Conservation (phyloP, 1,140 invertebrate species). For the Trissolcus basalis region DNA sequence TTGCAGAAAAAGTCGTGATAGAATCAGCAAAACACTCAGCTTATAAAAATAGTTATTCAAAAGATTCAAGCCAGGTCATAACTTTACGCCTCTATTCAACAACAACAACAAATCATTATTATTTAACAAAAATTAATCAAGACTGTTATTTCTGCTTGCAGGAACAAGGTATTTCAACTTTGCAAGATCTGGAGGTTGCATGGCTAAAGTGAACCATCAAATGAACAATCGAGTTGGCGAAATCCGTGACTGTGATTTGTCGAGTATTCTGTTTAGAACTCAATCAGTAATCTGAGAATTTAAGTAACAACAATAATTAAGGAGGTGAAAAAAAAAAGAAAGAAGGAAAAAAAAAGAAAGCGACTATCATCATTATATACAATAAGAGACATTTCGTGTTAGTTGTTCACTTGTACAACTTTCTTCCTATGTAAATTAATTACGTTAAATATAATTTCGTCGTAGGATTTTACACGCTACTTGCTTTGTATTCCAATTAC, state of each 20-base stretch:
- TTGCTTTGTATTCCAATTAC: constrained; percentile 19
- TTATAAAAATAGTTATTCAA: background rate
- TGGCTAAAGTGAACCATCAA: constrained; percentile 24
- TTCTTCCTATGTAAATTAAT: constrained; percentile 59
- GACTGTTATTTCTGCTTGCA: constrained; percentile 66
- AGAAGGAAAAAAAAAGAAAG: background rate
- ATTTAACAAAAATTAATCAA: constrained; percentile 4
- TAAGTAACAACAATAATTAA: constrained; percentile 1
- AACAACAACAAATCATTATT: too few relatives aligned
- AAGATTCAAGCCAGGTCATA: too few relatives aligned
- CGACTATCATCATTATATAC: constrained; percentile 30
- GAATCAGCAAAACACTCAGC: constrained; percentile 9
- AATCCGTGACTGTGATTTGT: constrained; percentile 36
- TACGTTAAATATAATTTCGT: constrained; percentile 58
- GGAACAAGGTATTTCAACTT: constrained; percentile 83
- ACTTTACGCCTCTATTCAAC: too few relatives aligned
- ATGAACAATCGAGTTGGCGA: constrained; percentile 10
- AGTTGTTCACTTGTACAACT: constrained; percentile 51
- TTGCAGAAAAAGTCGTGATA: constrained; percentile 26
- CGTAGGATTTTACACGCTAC: constrained; percentile 44
- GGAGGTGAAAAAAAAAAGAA: constrained; percentile 5
- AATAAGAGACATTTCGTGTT: constrained; percentile 34
- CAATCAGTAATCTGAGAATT: constrained; percentile 21
- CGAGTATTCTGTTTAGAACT: constrained; percentile 37
- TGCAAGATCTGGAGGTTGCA: constrained; percentile 76